phyloP scores from a whole-genome alignment of 53 echinoderm and acorn worm genomes.

The Echinometra lucunter region DNA sequence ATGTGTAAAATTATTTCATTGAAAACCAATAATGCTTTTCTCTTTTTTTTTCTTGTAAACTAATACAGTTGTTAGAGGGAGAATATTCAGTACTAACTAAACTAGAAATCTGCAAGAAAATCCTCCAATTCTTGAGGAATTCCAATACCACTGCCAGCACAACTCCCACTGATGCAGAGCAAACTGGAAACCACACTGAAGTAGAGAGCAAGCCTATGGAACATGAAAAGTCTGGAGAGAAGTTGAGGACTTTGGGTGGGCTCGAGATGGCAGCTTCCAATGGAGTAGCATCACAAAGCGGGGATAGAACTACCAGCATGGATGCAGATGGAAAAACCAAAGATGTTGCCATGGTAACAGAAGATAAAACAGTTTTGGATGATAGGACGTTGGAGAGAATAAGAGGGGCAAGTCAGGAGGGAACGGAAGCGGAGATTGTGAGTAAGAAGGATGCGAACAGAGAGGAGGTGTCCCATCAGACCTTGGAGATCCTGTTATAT shows the following conservation, averaged over 20 bases:
- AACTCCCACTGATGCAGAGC: background rate
- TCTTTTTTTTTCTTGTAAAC: background rate
- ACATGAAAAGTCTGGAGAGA: background rate
- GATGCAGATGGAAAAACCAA: background rate
- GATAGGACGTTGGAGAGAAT: background rate
- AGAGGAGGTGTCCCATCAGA: conserved; percentile 74
- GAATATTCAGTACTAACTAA: conserved; percentile 78
- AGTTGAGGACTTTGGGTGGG: background rate
- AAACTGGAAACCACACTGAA: background rate
- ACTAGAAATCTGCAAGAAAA: conserved; percentile 82
- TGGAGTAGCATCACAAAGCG: background rate
- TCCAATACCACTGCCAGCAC: background rate
- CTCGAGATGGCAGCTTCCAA: too few relatives aligned
- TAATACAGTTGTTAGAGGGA: conserved; percentile 80
- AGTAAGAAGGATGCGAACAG: background rate
- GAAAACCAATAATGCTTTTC: too few relatives aligned
- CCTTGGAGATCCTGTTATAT: conserved; percentile 86
- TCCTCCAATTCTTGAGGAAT: conserved; percentile 73
- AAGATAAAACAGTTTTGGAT: background rate
- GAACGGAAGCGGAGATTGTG: background rate
- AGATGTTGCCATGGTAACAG: background rate
- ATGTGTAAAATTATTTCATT: too few relatives aligned
- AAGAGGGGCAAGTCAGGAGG: background rate
- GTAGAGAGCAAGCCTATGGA: background rate
- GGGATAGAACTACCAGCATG: background rate